Conservation (phyloP, 37 sponge, comb jelly and placozoan species). For the Amphimedon queenslandica region DNA sequence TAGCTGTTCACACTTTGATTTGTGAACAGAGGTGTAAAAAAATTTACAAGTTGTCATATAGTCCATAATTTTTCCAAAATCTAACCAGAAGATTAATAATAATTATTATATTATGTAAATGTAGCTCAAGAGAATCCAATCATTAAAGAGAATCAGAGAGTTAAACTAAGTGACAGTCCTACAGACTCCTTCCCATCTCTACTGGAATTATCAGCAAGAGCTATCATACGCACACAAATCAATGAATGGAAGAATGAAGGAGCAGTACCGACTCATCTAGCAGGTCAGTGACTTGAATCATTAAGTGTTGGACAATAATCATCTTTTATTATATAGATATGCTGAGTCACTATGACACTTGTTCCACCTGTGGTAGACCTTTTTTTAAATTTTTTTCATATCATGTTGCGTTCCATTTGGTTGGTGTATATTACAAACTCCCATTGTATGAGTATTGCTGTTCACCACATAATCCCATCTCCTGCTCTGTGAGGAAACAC, state of each 20-base stretch:
- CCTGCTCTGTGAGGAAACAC: too few species aligned
- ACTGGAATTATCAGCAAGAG: conserved; percentile 42
- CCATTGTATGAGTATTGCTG: not conserved
- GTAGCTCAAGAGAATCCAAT: conserved; percentile 62
- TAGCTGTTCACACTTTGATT: too few species aligned
- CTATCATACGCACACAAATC: not conserved
- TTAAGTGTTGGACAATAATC: not conserved
- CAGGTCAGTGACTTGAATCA: conserved; percentile 12
- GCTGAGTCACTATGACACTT: conserved; percentile 26
- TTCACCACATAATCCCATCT: too few species aligned
- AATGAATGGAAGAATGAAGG: conserved; percentile 15
- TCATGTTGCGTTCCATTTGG: conserved; percentile 24
- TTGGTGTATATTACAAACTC: conserved; percentile 27
- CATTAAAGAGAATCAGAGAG: conserved; percentile 24
- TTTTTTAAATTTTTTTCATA: conserved; percentile 35
- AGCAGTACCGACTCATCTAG: conserved; percentile 31
- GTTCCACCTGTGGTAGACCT: conserved; percentile 55
- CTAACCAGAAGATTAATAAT: too few species aligned
- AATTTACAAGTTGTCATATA: too few species aligned
- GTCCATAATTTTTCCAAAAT: too few species aligned
- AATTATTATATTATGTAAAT: too few species aligned
- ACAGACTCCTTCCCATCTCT: conserved; percentile 24
- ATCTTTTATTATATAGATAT: conserved; percentile 26
- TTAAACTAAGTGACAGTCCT: conserved; percentile 1
- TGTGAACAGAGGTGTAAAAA: too few species aligned